Base-by-base conservation (phyloP, 2,888 invertebrate genomes). In the Steromphala cineraria region DNA sequence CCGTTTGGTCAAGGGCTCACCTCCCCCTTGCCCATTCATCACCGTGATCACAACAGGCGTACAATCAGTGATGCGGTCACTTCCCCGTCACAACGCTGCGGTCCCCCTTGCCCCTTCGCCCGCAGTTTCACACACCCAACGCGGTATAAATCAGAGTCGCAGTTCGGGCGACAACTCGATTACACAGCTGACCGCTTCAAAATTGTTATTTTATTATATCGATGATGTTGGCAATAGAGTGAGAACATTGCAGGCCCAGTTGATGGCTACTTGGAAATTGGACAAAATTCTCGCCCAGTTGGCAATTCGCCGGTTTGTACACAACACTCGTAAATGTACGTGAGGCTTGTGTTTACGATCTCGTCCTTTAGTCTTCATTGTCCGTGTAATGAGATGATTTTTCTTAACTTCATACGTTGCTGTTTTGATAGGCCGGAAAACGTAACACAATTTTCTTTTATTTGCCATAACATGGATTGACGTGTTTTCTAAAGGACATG, bases 161-260 rank as follows among this genome's bases (percentile, higher is more conserved):
- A 46, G 78, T 55, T 74, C 52, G 62, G 74, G 74, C 78, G 81
- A 81, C 81, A 81, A 67, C 55, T 81, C 81, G 19, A 81, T 81
- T 81, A 81, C 81, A 81, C 81, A 81, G 74, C 24, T 56, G 71
- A 56, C 80, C 74, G 74, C 40, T 36, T 71, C 40, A 40, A 78
- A 81, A 78, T 78, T 74, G 80, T 81, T 21, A 62, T 62, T 62
- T 62, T 62, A 62, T 62, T 62, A 62, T 62, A 62, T 62, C 62
- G 62, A 62, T 62, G 62, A 62, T 62, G 62, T 62, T 62, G 28
- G 24, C 62, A 62, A 62, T 62, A 62, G 62, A 28, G 28, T 62
- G 62, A 24, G 62, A 62, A 62, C 24, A 62, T 28, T 19, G 24
- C 62, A 28, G 24, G 15, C 28, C 28, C 62, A 10, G 24, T 15